Evolutionary conservation across 2,113 vertebrate species (phyloP), one percentile per base, ranked within the genome.

Genomic region (Spea bombifrons): DNA sequence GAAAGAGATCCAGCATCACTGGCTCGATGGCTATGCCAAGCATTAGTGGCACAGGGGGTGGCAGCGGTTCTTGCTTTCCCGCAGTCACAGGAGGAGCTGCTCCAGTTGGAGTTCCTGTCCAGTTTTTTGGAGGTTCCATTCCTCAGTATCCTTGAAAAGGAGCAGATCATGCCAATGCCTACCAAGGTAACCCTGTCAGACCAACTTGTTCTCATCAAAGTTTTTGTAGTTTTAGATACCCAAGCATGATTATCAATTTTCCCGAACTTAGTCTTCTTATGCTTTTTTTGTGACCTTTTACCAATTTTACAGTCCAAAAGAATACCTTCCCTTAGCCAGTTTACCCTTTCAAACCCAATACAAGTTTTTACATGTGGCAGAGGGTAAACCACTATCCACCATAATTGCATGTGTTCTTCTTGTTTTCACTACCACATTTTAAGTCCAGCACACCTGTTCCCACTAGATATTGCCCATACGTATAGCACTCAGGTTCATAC

Each of bases 51-150:
- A 57, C 93, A 91, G 59, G 94, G 94, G 45, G 93, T 95, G 81
- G 91, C 90, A 7, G 95, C 94, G 2, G 86, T 94, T 79, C 88
- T 96, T 73, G 94, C 94, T 45, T 94, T 96, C 87, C 94, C 95
- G 15, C 93, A 94, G 82, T 93, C 85, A 83, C 91, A 91, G 10
- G 90, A 93, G 43, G 94, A 96, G 88, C 88, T 96, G 76, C 90
- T 94, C 70, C 95, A 95, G 87, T 84, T 96, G 90, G 94, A 95
- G 70, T 91, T 97, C 85, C 84, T 96, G 88, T 90, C 94, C 49
- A 90, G 93, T 12, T 90, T 91, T 82, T 83, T 96, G 83, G 89
- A 92, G 86, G 90, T 95, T 82, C 95, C 96, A 3, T 89, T 96
- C 88, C 81, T 96, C 84, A 96, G 95, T 87, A 83, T 96, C 84